Base-by-base conservation (phyloP, 2,797 vertebrate genomes). In the Margarornis squamiger region DNA sequence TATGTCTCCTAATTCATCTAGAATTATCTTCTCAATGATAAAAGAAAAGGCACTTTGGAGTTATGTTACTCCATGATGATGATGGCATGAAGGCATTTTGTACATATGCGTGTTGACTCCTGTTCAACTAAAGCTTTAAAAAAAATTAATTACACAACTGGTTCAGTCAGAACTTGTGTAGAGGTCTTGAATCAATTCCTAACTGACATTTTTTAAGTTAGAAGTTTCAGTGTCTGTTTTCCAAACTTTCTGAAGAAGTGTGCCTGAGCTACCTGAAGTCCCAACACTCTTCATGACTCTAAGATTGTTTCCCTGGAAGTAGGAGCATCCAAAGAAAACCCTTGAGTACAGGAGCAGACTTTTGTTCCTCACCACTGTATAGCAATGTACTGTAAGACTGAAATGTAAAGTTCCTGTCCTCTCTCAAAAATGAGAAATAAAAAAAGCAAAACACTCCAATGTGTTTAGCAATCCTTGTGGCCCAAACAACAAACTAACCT, bases 371-470 rank as follows among this genome's bases (percentile, higher is more conserved):
- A 62, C 8, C 39, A 30, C 24, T 4, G 1, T 1, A 4, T 3
- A 65, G 24, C 45, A 68, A 58, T 1, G 1, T 30, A 58, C 21
- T 17, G 12, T 8, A 45, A 21, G 12, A 59, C 9, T 46, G 41
- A 71, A 62, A 59, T 4, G 17, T 17, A 78, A 87, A 51, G 10
- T 32, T 91, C 9, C 51, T 15, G 5, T 45, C 15, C 23, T 70
- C 26, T 86, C 10, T 15, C 36, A 80, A 38, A 75, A 62, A 13
- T 5, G 3, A 54, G 43, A 12, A 34, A 5, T 7, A 4, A 7
- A 45, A n/a, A 32, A 8, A 12, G 14, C 39, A 38, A 38, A 38
- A 38, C 39, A 6, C 0, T 9, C 6, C 21, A 36, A 8, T 0
- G 1, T 15, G 8, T 54, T 66, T 29, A 71, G 36, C 27, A 91